Evolutionary conservation across 2,113 vertebrate species (phyloP).

Genomic region (Trichechus manatus): DNA sequence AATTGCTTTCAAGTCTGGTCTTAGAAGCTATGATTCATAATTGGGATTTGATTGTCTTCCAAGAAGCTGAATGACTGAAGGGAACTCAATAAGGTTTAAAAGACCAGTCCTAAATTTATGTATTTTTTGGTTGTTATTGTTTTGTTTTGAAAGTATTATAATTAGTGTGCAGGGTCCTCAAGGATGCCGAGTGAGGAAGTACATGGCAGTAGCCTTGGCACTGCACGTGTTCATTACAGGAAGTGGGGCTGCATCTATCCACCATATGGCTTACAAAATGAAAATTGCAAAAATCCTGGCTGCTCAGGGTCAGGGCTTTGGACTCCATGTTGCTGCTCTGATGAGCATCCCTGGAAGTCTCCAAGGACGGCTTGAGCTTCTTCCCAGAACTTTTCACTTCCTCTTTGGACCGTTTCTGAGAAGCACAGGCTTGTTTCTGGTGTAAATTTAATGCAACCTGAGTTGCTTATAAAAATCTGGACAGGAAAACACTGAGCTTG

Average conservation of each 20-base stretch:
- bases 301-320: constrained; percentile 44
- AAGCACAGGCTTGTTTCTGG: constrained; percentile 44
- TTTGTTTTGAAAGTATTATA: neutral
- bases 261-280: constrained; percentile 63
- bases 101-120: constrained; percentile 30
- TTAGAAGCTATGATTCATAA: constrained; percentile 74
- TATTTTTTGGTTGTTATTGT: neutral
- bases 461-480: constrained; percentile 61
- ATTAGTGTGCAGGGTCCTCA: neutral
- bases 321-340: neutral
- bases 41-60: constrained; percentile 63
- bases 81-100: constrained; percentile 41
- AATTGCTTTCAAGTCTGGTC: constrained; percentile 71
- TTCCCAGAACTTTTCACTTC: constrained; percentile 33
- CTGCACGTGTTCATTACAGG: rapidly evolving
- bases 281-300: constrained; percentile 76
- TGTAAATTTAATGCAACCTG: constrained; percentile 45
- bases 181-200: neutral
- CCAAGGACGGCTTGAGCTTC: constrained; percentile 1
- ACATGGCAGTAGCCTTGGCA: neutral
- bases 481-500: constrained; percentile 58
- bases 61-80: constrained; percentile 51
- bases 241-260: neutral
- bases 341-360: constrained; percentile 55
- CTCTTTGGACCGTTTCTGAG: constrained; percentile 21